Evolutionary conservation across 2,797 vertebrate genomes (phyloP).

Genomic region (Sciurus vulgaris): DNA sequence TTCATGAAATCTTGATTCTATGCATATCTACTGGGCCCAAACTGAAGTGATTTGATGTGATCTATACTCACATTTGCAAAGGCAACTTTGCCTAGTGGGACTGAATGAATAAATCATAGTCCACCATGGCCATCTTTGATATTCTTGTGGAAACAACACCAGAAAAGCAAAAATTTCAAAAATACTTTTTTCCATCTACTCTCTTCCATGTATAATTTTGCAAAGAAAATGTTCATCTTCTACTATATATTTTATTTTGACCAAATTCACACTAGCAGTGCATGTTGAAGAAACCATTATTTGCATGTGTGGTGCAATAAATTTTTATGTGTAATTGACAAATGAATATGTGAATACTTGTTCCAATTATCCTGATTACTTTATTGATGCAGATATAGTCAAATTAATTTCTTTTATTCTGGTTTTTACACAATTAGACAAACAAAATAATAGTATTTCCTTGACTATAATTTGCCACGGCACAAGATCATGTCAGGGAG

Average conservation of each 20-base stretch:
- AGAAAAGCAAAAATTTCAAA: slow-evolving; percentile 12
- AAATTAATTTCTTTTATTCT: slow-evolving; percentile 68
- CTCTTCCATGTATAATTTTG: background rate
- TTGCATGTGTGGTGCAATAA: background rate
- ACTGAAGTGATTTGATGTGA: background rate
- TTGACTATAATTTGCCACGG: slow-evolving; percentile 7
- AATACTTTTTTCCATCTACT: background rate
- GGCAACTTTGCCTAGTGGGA: background rate
- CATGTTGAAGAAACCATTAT: slow-evolving; percentile 22
- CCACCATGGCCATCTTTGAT: background rate
- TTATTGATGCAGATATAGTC: slow-evolving; percentile 56
- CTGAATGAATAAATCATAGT: background rate
- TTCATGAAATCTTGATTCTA: slow-evolving; percentile 53
- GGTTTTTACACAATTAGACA: slow-evolving; percentile 20
- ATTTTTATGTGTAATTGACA: slow-evolving; percentile 59
- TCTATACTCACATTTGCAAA: background rate
- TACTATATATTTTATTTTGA: slow-evolving; percentile 43
- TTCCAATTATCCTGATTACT: slow-evolving; percentile 65
- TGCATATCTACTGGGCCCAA: background rate
- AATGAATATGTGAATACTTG: slow-evolving; percentile 42
- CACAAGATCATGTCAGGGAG: background rate
- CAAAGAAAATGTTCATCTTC: slow-evolving; percentile 39
- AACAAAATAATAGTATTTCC: slow-evolving; percentile 38
- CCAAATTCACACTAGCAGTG: background rate
- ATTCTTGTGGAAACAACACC: background rate